Evolutionary conservation across 2,797 vertebrate genomes (phyloP).

Genomic region (Bradypodion pumilum): DNA sequence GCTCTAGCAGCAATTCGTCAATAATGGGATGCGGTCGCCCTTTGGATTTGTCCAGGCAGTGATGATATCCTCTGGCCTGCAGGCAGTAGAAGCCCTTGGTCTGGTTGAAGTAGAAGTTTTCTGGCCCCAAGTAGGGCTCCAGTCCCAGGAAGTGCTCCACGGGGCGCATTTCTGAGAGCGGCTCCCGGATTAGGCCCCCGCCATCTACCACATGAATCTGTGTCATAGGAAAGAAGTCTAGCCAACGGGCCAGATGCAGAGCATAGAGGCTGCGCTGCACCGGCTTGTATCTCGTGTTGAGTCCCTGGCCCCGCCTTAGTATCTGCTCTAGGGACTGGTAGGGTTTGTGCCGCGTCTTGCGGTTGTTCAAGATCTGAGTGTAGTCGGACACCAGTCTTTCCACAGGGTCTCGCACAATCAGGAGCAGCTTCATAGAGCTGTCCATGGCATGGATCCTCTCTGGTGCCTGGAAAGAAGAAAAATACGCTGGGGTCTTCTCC

Average conservation of each 20-base stretch:
- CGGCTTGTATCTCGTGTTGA: constrained; percentile 80
- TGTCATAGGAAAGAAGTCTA: constrained; percentile 77
- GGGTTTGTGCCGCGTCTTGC: constrained; percentile 77
- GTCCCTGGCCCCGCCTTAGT: constrained; percentile 66
- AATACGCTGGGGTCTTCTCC: constrained; percentile 87
- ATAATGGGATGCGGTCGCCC: constrained; percentile 81
- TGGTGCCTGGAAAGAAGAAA: constrained; percentile 76
- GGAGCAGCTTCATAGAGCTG: constrained; percentile 75
- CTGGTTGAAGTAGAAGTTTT: constrained; percentile 85
- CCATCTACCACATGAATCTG: constrained; percentile 86
- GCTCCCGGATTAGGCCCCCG: constrained; percentile 79
- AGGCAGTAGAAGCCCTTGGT: constrained; percentile 88
- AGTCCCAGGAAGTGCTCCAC: constrained; percentile 81
- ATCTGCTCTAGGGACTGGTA: constrained; percentile 80
- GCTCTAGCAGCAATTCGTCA: constrained; percentile 71
- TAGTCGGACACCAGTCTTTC: constrained; percentile 85
- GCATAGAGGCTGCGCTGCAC: constrained; percentile 84
- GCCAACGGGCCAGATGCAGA: constrained; percentile 78
- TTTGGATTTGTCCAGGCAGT: constrained; percentile 85
- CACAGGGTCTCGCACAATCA: constrained; percentile 83
- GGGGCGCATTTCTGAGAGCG: constrained; percentile 80
- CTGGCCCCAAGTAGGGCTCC: constrained; percentile 72
- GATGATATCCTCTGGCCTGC: constrained; percentile 77
- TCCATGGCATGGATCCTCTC: constrained; percentile 76
- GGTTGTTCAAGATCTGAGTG: constrained; percentile 86